Conservation (phyloP, 2,797 vertebrate species). For the Peromyscus attwateri region DNA sequence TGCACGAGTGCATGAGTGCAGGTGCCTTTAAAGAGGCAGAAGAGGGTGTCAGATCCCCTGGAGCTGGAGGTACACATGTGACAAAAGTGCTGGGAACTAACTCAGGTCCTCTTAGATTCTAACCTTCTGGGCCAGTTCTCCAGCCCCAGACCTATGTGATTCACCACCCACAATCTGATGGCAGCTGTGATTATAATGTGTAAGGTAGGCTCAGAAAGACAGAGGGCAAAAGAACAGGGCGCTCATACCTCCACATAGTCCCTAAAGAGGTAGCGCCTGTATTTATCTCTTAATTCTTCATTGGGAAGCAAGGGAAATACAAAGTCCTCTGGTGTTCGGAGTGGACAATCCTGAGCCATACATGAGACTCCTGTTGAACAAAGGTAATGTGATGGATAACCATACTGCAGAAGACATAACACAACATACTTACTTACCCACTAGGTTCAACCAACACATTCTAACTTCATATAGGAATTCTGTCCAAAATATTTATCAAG, state of each 20-base stretch:
- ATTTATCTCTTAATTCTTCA: constrained; percentile 99
- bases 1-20: background rate
- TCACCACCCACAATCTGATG: background rate
- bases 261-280: constrained; percentile 99
- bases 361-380: constrained; percentile 94
- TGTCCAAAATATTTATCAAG: background rate
- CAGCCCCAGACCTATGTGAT: background rate
- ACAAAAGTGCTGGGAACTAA: background rate
- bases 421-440: background rate
- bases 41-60: background rate
- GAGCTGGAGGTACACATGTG: background rate
- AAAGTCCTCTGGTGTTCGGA: constrained; percentile 97
- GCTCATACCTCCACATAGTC: constrained; percentile 96
- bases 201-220: background rate
- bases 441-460: background rate
- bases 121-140: too few relatives aligned
- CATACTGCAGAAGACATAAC: background rate
- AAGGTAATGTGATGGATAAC: constrained; percentile 45
- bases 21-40: background rate
- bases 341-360: constrained; percentile 99
- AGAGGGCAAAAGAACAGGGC: background rate
- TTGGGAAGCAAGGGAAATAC: constrained; percentile 96
- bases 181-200: background rate
- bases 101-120: background rate
- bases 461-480: background rate